A percentile compares a stretch with the other conserved stretches of the same genome.
phyloP scores from a whole-genome alignment of 2,888 invertebrate species.

The Euphydryas editha region DNA sequence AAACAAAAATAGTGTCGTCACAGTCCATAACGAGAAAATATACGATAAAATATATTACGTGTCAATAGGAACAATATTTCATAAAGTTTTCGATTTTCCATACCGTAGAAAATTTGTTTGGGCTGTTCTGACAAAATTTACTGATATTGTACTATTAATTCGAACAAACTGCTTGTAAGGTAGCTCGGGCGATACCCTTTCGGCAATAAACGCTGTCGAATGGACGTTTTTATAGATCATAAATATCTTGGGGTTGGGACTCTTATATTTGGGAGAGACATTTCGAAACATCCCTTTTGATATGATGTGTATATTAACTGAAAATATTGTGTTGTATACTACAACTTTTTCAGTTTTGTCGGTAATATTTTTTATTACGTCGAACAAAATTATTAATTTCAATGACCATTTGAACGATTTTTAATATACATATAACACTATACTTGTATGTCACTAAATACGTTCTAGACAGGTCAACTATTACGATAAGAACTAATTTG shows the following conservation, averaged over 20 bases:
- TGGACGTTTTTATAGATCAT: conserved; percentile 47
- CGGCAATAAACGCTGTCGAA: conserved; percentile 45
- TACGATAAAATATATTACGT: background rate
- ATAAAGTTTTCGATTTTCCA: conserved; percentile 3
- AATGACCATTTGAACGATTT: too few species aligned
- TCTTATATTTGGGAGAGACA: conserved; percentile 41
- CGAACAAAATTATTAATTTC: too few species aligned
- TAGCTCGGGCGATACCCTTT: conserved; percentile 42
- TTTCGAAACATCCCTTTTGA: conserved; percentile 27
- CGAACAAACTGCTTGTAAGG: conserved; percentile 45
- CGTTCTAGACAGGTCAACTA: too few species aligned
- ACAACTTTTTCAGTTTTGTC: background rate
- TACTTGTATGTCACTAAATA: too few species aligned
- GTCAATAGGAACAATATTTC: background rate
- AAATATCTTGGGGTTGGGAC: conserved; percentile 44
- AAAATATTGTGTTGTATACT: background rate
- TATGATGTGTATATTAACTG: conserved; percentile 22
- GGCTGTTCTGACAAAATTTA: conserved; percentile 36
- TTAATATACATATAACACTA: too few species aligned
- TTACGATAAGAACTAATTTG: too few species aligned
- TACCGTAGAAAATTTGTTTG: conserved; percentile 28
- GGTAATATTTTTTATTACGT: background rate
- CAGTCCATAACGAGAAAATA: too few species aligned
- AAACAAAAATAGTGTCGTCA: too few species aligned
- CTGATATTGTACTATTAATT: conserved; percentile 44